Evolutionary conservation across 1,140 invertebrate genomes (phyloP).

Genomic region (Eriosoma lanigerum): DNA sequence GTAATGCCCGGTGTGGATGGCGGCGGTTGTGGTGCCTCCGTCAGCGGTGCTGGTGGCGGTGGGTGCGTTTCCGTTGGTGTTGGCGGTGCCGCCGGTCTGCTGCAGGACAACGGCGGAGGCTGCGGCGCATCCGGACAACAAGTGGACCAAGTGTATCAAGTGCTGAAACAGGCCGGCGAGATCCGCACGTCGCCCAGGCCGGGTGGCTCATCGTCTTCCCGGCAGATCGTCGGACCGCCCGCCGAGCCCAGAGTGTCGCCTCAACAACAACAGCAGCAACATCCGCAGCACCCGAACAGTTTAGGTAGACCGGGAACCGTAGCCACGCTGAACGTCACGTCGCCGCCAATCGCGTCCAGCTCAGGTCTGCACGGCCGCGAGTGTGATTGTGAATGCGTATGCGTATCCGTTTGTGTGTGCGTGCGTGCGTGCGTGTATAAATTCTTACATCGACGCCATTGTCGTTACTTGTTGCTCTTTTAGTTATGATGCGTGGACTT

Average conservation of each 20-base stretch:
- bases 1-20: constrained; percentile 39
- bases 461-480: not conserved
- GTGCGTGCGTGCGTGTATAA: not conserved
- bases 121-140: constrained; percentile 60
- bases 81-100: not conserved
- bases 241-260: constrained; percentile 28
- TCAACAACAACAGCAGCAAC: constrained; percentile 19
- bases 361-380: constrained; percentile 58
- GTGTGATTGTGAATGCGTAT: not conserved
- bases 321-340: constrained; percentile 56
- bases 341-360: constrained; percentile 57
- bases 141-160: constrained; percentile 89
- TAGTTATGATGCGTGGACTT: not conserved
- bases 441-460: not conserved
- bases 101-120: not conserved
- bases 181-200: constrained; percentile 62
- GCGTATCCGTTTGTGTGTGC: not conserved
- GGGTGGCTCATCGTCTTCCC: constrained; percentile 24
- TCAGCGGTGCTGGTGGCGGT: not conserved
- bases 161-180: constrained; percentile 88
- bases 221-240: constrained; percentile 54
- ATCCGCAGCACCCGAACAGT: constrained; percentile 35
- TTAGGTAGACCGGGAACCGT: constrained; percentile 50
- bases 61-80: not conserved
- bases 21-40: not conserved